Conservation (phyloP, 1,140 invertebrate species). For the Paraescarpia echinospica region DNA sequence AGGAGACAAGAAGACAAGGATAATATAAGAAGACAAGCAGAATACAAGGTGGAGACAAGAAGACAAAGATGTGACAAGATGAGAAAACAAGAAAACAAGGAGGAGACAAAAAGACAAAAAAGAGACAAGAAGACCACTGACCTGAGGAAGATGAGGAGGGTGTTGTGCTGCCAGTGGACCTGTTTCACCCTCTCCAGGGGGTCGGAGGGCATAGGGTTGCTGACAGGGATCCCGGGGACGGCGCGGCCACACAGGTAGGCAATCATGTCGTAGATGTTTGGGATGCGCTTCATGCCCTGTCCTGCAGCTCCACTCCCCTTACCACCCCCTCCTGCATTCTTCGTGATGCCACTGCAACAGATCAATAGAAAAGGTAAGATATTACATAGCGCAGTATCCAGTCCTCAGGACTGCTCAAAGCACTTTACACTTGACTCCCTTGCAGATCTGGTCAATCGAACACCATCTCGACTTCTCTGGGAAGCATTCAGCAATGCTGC, state of each 20-base stretch:
- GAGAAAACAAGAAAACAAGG: too few species aligned
- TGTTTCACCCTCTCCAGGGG: conserved; percentile 54
- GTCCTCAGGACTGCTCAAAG: too few species aligned
- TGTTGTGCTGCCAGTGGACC: conserved; percentile 56
- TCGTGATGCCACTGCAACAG: neutral
- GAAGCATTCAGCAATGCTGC: too few species aligned
- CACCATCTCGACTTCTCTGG: too few species aligned
- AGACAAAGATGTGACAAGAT: too few species aligned
- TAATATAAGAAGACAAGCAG: too few species aligned
- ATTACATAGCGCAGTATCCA: too few species aligned
- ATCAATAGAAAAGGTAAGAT: neutral
- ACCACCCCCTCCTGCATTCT: neutral
- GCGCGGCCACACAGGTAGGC: conserved; percentile 48
- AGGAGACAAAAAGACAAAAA: too few species aligned
- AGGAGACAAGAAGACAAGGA: too few species aligned
- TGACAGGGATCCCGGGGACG: conserved; percentile 54
- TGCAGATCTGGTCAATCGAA: too few species aligned
- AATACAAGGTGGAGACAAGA: too few species aligned
- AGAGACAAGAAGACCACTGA: conserved; percentile 29
- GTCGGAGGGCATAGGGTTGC: conserved; percentile 49
- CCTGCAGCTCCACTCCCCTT: neutral
- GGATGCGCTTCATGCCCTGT: neutral
- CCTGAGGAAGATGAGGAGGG: conserved; percentile 58
- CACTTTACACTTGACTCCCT: too few species aligned
- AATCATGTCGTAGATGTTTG: conserved; percentile 58